Base-by-base conservation (phyloP, 2,888 invertebrate genomes). In the Polydrusus pterygomalis region DNA sequence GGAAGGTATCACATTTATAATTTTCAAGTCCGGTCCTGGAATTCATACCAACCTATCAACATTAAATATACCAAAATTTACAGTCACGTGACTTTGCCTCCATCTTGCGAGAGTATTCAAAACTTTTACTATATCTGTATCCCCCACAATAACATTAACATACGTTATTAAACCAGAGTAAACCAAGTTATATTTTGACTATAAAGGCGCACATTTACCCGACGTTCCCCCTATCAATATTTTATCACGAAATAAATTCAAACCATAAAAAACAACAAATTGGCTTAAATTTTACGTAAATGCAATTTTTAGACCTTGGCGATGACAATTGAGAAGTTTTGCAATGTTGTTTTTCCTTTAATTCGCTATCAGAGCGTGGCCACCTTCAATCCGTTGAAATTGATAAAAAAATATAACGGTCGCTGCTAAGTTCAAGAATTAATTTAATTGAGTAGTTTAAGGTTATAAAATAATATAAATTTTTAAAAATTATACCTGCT, bases 301-400 rank as follows among this genome's bases (percentile, higher is more conserved):
- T 54, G 25, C 54, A 54, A 30, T 30, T 54, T 54, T 54, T 54
- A 54, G 54, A 54, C 54, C 54, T 54, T 54, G 54, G 54, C 54
- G 54, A 54, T 54, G 54, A 54, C 54, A 54, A 54, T 8, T 54
- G 13, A 54, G 30, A 54, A 30, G 30, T 54, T 54, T 25, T 25
- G 51, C 51, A 51, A 51, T 54, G 25, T 20, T 25, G 49, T 25
- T 54, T 54, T 54, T 54, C 17, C 13, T 54, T 30, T 54, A n/a
- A 25, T 5, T 54, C n/a, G 0, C 30, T 30, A 54, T 25, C 54
- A 54, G 54, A 54, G 54, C 54, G 30, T 54, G 54, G n/a, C 54
- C 54, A 54, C 54, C 30, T 54, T 54, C 54, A 54, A 54, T 7
- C 54, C 13, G 54, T 54, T 54, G n/a, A 54, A 54, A 51, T 7